Percentiles rank a stretch among this genome's conserved stretches.
phyloP scores from a whole-genome alignment of 2,113 vertebrate genomes.

The Bombycilla garrulus region DNA sequence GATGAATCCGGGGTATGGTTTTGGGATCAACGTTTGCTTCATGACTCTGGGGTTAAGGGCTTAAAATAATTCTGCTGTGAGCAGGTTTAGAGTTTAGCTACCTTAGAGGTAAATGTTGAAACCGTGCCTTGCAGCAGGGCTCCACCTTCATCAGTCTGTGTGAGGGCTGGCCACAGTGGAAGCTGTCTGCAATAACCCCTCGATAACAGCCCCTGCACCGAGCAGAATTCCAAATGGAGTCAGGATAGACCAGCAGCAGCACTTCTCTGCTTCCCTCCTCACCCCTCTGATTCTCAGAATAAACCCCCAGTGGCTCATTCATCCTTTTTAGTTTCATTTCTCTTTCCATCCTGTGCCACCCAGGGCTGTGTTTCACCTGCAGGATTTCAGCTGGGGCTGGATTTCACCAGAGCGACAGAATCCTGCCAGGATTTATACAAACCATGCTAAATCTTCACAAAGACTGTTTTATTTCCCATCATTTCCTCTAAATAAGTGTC shows the following conservation, averaged over 20 bases:
- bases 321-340: background rate
- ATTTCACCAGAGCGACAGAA: background rate
- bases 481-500: background rate
- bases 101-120: background rate
- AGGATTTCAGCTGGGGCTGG: background rate
- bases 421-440: background rate
- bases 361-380: background rate
- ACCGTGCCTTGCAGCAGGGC: background rate
- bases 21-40: background rate
- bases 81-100: background rate
- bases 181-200: background rate
- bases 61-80: background rate
- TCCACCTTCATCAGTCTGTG: background rate
- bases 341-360: background rate
- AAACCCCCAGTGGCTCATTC: background rate
- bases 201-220: accelerated
- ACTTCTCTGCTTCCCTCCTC: background rate
- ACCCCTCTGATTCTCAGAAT: background rate
- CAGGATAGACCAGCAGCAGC: background rate
- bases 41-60: background rate
- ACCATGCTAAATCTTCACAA: background rate
- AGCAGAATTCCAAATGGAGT: accelerated
- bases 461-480: background rate
- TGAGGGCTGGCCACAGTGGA: background rate
- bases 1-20: background rate